phyloP scores from a whole-genome alignment of 2,888 invertebrate species.

The Callyntrura sp. region DNA sequence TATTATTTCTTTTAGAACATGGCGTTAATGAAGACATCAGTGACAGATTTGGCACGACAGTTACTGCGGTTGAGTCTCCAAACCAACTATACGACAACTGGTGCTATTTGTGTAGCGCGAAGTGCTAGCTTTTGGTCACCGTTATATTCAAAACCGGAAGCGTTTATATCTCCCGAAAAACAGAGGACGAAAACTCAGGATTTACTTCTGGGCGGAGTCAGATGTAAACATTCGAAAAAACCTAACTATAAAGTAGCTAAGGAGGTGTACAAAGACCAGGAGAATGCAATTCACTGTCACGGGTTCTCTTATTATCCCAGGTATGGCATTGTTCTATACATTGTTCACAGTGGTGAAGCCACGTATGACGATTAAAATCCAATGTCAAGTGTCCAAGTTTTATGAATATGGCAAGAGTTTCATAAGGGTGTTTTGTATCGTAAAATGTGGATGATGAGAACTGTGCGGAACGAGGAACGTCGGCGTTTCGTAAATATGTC shows the following conservation, averaged over 20 bases:
- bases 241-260: neutral
- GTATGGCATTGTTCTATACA: conserved; percentile 85
- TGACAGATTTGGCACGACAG: neutral
- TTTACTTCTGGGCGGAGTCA: conserved; percentile 60
- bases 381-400: no score
- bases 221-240: conserved; percentile 52
- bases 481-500: no score
- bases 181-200: neutral
- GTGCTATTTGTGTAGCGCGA: neutral
- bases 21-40: conserved; percentile 13
- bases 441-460: no score
- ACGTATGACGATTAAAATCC: no score
- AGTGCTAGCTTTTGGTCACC: neutral
- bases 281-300: conserved; percentile 87
- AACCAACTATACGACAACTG: conserved; percentile 12
- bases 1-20: no score
- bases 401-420: no score
- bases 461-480: no score
- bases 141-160: neutral
- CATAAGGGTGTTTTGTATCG: no score
- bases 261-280: neutral
- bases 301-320: conserved; percentile 88
- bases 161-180: neutral
- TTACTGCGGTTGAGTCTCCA: conserved; percentile 1
- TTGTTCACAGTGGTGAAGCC: no score